Conservation (phyloP, 2,888 invertebrate species). For the Barypeithes pellucidus region DNA sequence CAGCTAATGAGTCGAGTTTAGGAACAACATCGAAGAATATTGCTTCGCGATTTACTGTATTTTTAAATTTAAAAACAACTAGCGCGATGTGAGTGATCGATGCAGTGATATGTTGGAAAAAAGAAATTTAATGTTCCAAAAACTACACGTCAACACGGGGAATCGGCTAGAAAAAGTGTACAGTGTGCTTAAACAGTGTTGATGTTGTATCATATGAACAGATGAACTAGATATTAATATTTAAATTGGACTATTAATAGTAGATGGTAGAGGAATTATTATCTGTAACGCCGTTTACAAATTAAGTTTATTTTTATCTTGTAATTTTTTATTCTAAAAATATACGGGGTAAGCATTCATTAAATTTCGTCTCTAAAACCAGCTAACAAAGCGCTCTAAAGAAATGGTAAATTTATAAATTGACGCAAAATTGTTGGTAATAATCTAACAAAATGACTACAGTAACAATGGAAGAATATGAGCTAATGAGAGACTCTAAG, state of each 20-base stretch:
- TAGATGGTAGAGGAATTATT: constrained; percentile 16
- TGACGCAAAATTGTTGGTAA: neutral
- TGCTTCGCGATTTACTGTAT: constrained; percentile 8
- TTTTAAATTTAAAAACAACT: constrained; percentile 9
- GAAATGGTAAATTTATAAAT: constrained; percentile 4
- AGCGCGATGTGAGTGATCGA: constrained; percentile 17
- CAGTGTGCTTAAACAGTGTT: constrained; percentile 22
- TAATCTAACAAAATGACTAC: constrained; percentile 67
- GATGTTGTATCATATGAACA: constrained; percentile 21
- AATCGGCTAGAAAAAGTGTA: constrained; percentile 8
- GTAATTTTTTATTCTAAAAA: constrained; percentile 37
- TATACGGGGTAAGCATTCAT: constrained; percentile 29
- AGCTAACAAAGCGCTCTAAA: constrained; percentile 32
- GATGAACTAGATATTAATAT: constrained; percentile 30
- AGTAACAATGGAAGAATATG: constrained; percentile 83
- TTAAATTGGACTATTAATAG: constrained; percentile 34
- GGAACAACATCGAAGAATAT: constrained; percentile 11
- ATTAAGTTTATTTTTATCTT: constrained; percentile 27
- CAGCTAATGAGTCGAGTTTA: constrained; percentile 13
- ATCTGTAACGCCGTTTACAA: constrained; percentile 17
- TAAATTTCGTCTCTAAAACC: constrained; percentile 9
- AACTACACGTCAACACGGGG: constrained; percentile 41
- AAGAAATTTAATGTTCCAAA: constrained; percentile 16
- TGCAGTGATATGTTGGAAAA: constrained; percentile 25
- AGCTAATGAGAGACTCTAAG: constrained; percentile 86